Base-by-base conservation (phyloP, 2,797 vertebrate species). In the Malacoraja senta region DNA sequence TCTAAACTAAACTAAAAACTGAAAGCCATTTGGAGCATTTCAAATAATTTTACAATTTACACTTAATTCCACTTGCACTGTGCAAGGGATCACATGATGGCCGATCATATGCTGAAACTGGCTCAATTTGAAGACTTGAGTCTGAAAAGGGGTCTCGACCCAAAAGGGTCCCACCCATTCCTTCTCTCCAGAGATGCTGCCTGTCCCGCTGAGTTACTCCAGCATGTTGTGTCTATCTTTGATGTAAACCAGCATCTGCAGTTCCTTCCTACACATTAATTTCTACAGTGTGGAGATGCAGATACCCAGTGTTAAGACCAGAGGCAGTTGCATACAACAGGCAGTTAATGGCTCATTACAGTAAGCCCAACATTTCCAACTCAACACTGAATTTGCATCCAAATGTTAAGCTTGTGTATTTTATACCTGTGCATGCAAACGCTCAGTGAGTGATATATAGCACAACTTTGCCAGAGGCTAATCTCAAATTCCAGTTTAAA, bases 31-130 rank as follows among this genome's bases (percentile, higher is more conserved):
- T 53, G 44, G 44, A 53, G 44, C 44, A 53, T 53, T 44, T 44
- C 3, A 1, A 44, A 44, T 98, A 98, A 97, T 17, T 97, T 98
- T 95, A n/a, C 96, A 97, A 97, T 98, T 19, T 71, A 19, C 68
- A 96, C 97, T 96, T 97, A 96, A 96, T 96, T 97, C 97, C 97
- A 96, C 96, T 96, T 96, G 96, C 96, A 96, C 96, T 95, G 96
- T 96, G 96, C 97, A 97, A 98, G 97, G 95, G 96, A 98, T 98
- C 98, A 98, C 97, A 97, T 98, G 98, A 98, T 97, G 97, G 96
- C 94, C 95, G 97, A 98, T 98, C 98, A 98, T 97, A 98, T 97
- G 98, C 96, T 96, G 97, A 91, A 97, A 97, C 95, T 95, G 96
- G 96, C 97, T 96, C 44, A 53, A 53, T 53, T 53, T 53, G 44